Conservation (phyloP, 2,113 vertebrate genomes). For the Cervus canadensis region DNA sequence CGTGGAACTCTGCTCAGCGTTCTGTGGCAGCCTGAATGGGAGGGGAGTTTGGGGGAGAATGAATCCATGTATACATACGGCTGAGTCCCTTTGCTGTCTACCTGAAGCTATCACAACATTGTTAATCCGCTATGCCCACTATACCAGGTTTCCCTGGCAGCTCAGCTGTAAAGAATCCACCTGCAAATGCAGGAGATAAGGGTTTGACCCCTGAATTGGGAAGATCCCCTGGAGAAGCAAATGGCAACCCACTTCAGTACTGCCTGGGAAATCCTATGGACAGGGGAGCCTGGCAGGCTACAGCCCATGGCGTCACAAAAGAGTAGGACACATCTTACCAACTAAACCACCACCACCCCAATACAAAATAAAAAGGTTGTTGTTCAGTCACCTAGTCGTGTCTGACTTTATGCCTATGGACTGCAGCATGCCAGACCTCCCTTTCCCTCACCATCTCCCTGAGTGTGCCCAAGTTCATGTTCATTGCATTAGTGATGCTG, state of each 20-base stretch:
- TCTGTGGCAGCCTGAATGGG: neutral
- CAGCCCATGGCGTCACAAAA: neutral
- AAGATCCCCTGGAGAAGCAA: neutral
- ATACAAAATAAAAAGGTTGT: neutral
- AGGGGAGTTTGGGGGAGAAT: neutral
- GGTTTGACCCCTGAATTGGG: neutral
- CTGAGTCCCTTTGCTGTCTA: neutral
- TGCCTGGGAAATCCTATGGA: neutral
- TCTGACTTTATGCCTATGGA: neutral
- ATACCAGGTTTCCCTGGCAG: neutral
- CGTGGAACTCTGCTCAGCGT: neutral
- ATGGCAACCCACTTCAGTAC: neutral
- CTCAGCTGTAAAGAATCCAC: neutral
- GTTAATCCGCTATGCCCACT: neutral
- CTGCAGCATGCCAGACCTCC: neutral
- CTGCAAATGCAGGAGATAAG: neutral
- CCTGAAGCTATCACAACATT: neutral
- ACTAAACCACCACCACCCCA: neutral
- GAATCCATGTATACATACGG: neutral
- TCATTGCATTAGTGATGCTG: neutral
- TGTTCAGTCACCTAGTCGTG: neutral
- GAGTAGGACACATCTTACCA: neutral
- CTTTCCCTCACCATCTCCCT: neutral
- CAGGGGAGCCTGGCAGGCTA: neutral
- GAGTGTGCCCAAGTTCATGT: neutral